These are phyloP conservation scores for Ormyrus labotus DNA, from an alignment of 2,888 invertebrate species.

Conservation along the genomic window DNA sequence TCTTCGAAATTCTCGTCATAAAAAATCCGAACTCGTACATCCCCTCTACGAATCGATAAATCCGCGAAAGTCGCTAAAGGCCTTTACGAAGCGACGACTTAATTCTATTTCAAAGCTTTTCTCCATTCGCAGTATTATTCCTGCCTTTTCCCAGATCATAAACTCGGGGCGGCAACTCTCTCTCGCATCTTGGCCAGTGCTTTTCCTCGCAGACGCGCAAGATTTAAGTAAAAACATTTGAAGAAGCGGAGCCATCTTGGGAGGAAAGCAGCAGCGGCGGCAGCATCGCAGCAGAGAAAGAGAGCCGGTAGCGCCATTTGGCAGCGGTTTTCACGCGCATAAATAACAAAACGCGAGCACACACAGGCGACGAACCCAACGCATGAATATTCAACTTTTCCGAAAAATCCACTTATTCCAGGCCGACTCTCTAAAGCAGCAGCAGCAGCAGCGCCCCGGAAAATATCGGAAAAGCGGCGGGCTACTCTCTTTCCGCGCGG, in stretches of 20 bases:
- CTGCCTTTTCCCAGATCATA: too few species aligned
- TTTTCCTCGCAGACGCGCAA: neutral
- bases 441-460: too few species aligned
- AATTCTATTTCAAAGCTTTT: too few species aligned
- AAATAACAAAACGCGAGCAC: conserved; percentile 22
- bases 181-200: neutral
- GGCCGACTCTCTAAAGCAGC: too few species aligned
- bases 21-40: too few species aligned
- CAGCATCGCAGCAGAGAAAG: neutral
- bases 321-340: conserved; percentile 29
- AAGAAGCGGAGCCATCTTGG: neutral
- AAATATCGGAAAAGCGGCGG: too few species aligned
- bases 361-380: neutral
- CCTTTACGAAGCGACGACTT: too few species aligned
- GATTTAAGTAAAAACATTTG: conserved; percentile 3
- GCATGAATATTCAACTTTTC: conserved; percentile 39
- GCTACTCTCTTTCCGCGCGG: too few species aligned
- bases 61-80: too few species aligned
- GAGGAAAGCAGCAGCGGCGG: neutral
- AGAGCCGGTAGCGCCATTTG: conserved; percentile 12
- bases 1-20: too few species aligned
- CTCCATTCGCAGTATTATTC: too few species aligned
- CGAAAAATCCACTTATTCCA: conserved; percentile 25
- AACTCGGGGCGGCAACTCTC: neutral
- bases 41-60: too few species aligned